phyloP scores from a whole-genome alignment of 2,797 vertebrate species.

The Tokudaia muenninki region DNA sequence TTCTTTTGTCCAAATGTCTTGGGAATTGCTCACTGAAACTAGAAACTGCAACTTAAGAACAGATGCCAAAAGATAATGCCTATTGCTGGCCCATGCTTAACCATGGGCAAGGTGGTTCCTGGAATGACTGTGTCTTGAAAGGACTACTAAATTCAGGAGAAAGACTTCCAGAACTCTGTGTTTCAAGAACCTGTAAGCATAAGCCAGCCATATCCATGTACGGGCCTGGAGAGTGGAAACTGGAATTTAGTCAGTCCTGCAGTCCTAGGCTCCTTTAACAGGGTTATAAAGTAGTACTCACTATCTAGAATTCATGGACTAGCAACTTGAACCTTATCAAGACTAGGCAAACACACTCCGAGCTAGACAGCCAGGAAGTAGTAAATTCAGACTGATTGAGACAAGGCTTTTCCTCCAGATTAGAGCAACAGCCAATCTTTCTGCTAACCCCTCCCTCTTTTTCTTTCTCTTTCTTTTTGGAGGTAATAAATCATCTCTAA shows the following conservation, averaged over 20 bases:
- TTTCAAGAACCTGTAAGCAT: background rate
- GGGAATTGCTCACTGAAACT: slow-evolving; percentile 35
- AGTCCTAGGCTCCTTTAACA: slow-evolving; percentile 31
- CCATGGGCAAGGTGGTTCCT: background rate
- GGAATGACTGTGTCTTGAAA: background rate
- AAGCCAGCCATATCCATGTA: background rate
- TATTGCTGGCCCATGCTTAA: background rate
- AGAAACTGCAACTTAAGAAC: slow-evolving; percentile 20
- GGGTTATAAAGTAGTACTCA: background rate
- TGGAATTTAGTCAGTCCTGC: background rate
- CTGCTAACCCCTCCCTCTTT: background rate
- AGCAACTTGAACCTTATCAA: slow-evolving; percentile 33
- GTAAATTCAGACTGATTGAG: slow-evolving; percentile 18
- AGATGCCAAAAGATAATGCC: background rate
- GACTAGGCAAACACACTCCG: background rate
- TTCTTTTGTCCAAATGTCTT: background rate
- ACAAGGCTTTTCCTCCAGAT: slow-evolving; percentile 26
- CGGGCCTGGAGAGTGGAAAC: background rate
- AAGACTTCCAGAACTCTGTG: background rate
- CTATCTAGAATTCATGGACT: background rate
- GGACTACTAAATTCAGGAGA: background rate
- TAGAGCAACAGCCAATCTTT: slow-evolving; percentile 36
- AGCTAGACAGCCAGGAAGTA: background rate
- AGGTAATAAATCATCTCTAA: slow-evolving; percentile 12
- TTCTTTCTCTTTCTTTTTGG: background rate